Percentiles rank a stretch among this genome's conserved stretches.
Conservation (phyloP, 2,888 invertebrate genomes). For the Euclidia mi region DNA sequence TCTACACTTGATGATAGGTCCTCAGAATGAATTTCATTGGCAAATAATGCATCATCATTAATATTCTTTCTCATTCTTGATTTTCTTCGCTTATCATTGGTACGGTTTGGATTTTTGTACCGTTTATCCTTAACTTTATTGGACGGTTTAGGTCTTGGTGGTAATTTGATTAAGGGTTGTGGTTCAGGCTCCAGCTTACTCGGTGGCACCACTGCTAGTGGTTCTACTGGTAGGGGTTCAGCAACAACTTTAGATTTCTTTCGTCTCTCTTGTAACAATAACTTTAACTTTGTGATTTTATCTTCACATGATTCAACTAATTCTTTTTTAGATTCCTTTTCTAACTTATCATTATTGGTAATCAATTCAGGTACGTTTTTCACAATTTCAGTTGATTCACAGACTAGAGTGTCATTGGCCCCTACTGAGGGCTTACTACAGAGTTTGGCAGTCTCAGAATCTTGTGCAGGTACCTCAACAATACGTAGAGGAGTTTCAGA, state of each 20-base stretch:
- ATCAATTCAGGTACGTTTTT: slow-evolving; percentile 42
- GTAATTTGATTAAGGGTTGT: slow-evolving; percentile 23
- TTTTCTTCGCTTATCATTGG: slow-evolving; percentile 61
- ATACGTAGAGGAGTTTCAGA: neutral
- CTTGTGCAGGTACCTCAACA: neutral
- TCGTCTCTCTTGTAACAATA: slow-evolving; percentile 66
- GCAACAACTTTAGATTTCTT: slow-evolving; percentile 41
- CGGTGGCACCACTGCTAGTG: neutral
- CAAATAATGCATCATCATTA: slow-evolving; percentile 70
- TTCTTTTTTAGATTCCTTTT: slow-evolving; percentile 50
- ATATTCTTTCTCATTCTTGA: slow-evolving; percentile 63
- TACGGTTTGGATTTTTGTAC: slow-evolving; percentile 67
- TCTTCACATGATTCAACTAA: slow-evolving; percentile 78
- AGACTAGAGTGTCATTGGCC: slow-evolving; percentile 8
- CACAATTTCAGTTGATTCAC: slow-evolving; percentile 59
- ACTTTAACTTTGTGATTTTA: slow-evolving; percentile 76
- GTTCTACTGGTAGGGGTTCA: neutral
- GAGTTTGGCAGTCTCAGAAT: no score
- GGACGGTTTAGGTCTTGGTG: slow-evolving; percentile 43
- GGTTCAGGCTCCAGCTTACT: slow-evolving; percentile 33
- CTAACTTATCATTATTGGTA: slow-evolving; percentile 23
- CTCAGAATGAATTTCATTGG: slow-evolving; percentile 66
- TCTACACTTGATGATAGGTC: slow-evolving; percentile 61
- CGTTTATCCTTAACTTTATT: slow-evolving; percentile 63
- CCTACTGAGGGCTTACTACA: no score